These are phyloP conservation scores for Momotus momota DNA, from an alignment of 2,797 vertebrate genomes.

Conservation along the genomic window DNA sequence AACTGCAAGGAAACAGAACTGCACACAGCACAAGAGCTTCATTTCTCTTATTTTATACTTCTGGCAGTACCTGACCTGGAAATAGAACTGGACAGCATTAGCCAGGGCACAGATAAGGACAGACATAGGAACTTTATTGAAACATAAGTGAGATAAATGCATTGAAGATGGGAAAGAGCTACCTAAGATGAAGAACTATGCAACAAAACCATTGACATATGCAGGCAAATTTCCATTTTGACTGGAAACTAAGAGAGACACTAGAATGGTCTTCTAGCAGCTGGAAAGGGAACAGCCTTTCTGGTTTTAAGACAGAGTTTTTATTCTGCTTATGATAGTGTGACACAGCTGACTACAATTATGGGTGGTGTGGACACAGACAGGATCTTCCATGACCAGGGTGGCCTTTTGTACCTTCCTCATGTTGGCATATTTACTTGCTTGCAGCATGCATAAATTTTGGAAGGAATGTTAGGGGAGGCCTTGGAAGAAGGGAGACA, in stretches of 20 bases:
- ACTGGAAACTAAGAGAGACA: not conserved
- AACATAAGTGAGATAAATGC: not conserved
- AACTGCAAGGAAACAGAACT: not conserved
- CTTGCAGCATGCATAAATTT: not conserved
- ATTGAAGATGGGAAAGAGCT: not conserved
- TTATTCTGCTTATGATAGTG: not conserved
- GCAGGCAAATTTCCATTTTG: not conserved
- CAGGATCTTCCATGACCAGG: not conserved
- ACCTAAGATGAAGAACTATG: not conserved
- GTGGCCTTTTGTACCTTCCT: not conserved
- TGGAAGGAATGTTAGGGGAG: not conserved
- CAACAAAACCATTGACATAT: not conserved
- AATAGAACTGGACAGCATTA: not conserved
- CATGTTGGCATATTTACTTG: not conserved
- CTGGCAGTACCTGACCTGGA: not conserved
- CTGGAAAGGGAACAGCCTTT: not conserved
- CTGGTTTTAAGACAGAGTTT: not conserved
- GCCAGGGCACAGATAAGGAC: fast-evolving
- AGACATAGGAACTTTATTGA: not conserved
- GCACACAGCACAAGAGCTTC: not conserved
- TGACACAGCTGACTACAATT: not conserved
- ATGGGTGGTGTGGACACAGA: not conserved
- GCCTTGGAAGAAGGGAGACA: not conserved
- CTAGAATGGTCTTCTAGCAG: not conserved
- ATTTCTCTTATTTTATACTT: not conserved